Percentiles rank a stretch among this genome's conserved stretches.
Conservation (phyloP, 2,113 vertebrate species). For the Phyllostomus hastatus region DNA sequence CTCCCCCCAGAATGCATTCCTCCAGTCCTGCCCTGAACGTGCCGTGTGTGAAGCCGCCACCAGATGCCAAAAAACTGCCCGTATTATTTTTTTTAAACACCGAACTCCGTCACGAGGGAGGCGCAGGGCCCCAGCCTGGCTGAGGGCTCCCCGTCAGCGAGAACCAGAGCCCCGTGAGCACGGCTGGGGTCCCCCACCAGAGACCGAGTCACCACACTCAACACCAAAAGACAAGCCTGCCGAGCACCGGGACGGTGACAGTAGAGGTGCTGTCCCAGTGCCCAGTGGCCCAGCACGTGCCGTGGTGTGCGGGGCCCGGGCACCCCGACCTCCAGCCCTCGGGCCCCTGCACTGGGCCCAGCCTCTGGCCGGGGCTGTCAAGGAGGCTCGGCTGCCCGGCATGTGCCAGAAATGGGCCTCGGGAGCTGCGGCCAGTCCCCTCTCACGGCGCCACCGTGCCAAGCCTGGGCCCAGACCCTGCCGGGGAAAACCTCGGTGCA, state of each 20-base stretch:
- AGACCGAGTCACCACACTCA: neutral
- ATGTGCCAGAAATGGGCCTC: neutral
- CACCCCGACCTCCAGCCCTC: neutral
- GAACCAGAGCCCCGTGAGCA: neutral
- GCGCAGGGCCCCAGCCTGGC: neutral
- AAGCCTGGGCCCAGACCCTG: neutral
- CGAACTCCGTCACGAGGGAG: neutral
- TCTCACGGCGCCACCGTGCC: accelerated
- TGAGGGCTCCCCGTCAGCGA: neutral
- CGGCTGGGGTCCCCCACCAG: neutral
- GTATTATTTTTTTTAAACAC: neutral
- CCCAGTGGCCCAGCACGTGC: neutral
- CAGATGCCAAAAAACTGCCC: neutral
- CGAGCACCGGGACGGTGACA: neutral
- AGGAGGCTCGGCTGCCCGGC: neutral
- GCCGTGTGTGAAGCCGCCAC: neutral
- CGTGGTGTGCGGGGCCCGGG: neutral
- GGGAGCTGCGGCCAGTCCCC: neutral
- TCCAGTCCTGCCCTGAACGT: neutral
- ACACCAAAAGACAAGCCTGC: neutral
- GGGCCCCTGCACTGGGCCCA: accelerated
- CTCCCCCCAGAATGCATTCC: neutral
- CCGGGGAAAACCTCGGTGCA: neutral
- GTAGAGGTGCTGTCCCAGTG: accelerated
- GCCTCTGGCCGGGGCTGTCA: neutral